A percentile compares a stretch with the other conserved stretches of the same genome.
Conservation (phyloP, 2,888 invertebrate genomes). For the Xestobium rufovillosum region DNA sequence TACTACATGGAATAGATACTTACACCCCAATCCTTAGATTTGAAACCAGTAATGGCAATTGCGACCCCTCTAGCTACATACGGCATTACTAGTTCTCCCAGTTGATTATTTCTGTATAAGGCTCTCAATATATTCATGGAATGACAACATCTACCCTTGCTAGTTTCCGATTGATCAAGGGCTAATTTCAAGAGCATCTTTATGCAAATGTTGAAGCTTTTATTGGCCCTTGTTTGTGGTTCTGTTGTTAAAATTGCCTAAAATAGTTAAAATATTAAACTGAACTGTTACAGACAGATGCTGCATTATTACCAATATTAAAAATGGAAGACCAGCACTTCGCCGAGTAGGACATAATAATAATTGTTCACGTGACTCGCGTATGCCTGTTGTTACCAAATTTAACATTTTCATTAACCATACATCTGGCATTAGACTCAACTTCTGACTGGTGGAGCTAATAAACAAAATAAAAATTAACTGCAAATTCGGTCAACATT, state of each 20-base stretch:
- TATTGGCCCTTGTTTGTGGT: conserved; percentile 51
- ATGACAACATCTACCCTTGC: conserved; percentile 59
- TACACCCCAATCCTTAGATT: conserved; percentile 70
- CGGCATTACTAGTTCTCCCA: conserved; percentile 63
- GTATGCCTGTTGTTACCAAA: conserved; percentile 47
- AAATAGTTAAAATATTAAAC: no score
- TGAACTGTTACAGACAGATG: no score
- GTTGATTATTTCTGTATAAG: conserved; percentile 65
- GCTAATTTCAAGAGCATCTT: conserved; percentile 45
- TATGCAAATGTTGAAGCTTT: conserved; percentile 55
- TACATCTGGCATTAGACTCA: conserved; percentile 53
- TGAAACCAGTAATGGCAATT: conserved; percentile 67
- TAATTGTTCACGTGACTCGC: conserved; percentile 43
- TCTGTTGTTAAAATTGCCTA: conserved; percentile 74
- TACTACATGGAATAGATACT: conserved; percentile 32
- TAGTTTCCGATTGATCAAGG: conserved; percentile 30
- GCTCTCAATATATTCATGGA: conserved; percentile 81
- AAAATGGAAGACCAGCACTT: conserved; percentile 91
- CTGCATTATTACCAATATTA: conserved; percentile 61
- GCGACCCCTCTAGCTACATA: conserved; percentile 64
- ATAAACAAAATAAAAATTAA: conserved; percentile 16
- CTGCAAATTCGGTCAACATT: neutral
- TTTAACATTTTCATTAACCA: conserved; percentile 58
- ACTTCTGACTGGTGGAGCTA: conserved; percentile 35
- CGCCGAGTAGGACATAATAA: conserved; percentile 81